These are phyloP conservation scores for Blastomussa wellsi DNA, from an alignment of 92 coral and sea anemone species.

Conservation along the genomic window DNA sequence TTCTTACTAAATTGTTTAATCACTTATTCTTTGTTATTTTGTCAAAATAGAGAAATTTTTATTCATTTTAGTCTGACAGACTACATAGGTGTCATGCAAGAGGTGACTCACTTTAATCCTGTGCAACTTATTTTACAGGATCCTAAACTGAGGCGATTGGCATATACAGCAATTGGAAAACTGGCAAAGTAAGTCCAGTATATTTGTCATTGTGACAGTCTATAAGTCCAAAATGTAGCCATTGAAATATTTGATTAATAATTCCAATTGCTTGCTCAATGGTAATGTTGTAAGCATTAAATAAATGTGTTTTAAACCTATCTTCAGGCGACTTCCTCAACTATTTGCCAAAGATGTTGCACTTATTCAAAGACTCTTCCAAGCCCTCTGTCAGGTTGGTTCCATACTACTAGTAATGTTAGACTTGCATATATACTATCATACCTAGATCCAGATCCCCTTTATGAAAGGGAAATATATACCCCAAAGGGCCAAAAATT, in stretches of 20 bases:
- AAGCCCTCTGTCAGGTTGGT: conserved; percentile 79
- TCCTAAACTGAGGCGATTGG: conserved; percentile 80
- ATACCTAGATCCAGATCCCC: too few species aligned
- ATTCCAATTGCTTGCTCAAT: too few species aligned
- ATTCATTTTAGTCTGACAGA: neutral
- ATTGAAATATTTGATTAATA: neutral
- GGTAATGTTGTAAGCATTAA: too few species aligned
- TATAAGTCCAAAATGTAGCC: neutral
- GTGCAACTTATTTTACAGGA: conserved; percentile 46
- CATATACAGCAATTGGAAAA: conserved; percentile 91
- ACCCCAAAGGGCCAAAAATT: too few species aligned
- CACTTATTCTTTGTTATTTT: too few species aligned
- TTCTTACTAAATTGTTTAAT: too few species aligned
- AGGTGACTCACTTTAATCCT: neutral
- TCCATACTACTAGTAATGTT: neutral
- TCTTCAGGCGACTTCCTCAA: conserved; percentile 74
- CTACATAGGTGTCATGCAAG: neutral
- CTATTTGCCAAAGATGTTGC: conserved; percentile 81
- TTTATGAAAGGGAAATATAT: too few species aligned
- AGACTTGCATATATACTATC: neutral
- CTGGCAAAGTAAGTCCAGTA: conserved; percentile 75
- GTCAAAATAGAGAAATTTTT: too few species aligned
- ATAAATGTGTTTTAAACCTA: neutral
- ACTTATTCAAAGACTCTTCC: conserved; percentile 88
- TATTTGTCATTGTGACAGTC: neutral